Conservation (phyloP, 2,113 vertebrate genomes). For the Urocitellus parryii region DNA sequence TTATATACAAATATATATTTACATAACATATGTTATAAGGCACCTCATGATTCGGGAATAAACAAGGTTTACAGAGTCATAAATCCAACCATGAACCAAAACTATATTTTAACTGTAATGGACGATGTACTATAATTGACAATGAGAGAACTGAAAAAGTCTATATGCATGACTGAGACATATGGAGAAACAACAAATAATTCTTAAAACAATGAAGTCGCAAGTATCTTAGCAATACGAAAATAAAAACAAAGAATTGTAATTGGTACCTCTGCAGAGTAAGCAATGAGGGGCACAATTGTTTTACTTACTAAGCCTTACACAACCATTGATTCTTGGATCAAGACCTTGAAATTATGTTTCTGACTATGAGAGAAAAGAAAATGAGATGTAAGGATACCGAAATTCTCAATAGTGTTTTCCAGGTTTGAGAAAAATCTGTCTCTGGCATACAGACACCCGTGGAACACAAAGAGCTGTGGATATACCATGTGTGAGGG, state of each 20-base stretch:
- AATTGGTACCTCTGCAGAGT: neutral
- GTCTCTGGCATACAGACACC: neutral
- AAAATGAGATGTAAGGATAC: neutral
- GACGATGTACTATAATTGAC: neutral
- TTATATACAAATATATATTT: neutral
- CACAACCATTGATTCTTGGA: neutral
- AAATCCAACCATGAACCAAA: constrained; percentile 22
- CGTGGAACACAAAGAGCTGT: neutral
- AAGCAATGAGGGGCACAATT: neutral
- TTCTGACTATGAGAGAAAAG: neutral
- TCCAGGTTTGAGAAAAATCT: neutral
- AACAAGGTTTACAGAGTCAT: neutral
- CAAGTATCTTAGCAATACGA: neutral
- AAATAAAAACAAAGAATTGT: neutral
- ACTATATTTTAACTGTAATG: neutral
- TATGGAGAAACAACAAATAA: neutral
- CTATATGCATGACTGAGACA: neutral
- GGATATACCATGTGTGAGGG: neutral
- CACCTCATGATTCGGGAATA: neutral
- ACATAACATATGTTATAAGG: neutral
- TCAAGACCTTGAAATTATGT: neutral
- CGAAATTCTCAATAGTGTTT: neutral
- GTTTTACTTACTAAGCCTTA: neutral
- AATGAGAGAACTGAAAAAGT: neutral
- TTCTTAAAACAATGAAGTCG: neutral